Evolutionary conservation across 2,797 vertebrate genomes (phyloP), one percentile per base, ranked within the genome.

Genomic region (Fratercula arctica): DNA sequence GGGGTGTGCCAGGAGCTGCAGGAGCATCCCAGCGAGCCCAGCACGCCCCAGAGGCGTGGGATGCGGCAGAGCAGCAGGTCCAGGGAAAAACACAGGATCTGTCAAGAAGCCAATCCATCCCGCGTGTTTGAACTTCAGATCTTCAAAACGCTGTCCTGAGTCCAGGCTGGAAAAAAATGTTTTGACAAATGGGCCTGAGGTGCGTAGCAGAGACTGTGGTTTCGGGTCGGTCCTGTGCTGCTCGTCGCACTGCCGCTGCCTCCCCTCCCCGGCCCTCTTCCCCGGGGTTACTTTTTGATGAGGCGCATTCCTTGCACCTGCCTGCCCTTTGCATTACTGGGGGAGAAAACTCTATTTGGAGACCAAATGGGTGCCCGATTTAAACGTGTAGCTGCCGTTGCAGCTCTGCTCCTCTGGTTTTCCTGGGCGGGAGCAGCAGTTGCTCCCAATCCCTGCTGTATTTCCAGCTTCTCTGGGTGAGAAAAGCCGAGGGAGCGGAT

Each of bases 231-330:
- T 37, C 28, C 23, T 16, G 33, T 33, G 51, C 84, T 61, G 46
- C 57, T 28, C 1, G 0, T 51, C 46, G 45, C 72, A 53, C 67
- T 59, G 37, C 57, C 1, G 23, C 74, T 46, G 60, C 69, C 46
- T 76, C 61, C 85, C 56, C 50, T 56, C 80, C 75, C 60, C 13
- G 7, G 35, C 67, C 83, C 29, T 13, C 3, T 73, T 63, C 24
- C 90, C 90, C 60, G 37, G 76, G 69, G 80, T 96, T 96, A 96
- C 93, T 94, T 93, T 96, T 94, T 96, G 88, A 92, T 68, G 2
- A 88, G 84, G 57, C 23, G 15, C 66, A 56, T 92, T 91, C 66
- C 83, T 59, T 37, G 54, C 74, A 67, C 53, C 76, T 12, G 5
- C 84, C 66, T 84, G 82, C 91, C 77, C 84, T 90, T 86, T 35